Base-by-base conservation (phyloP, 2,113 vertebrate species). In the Zosterops lateralis region DNA sequence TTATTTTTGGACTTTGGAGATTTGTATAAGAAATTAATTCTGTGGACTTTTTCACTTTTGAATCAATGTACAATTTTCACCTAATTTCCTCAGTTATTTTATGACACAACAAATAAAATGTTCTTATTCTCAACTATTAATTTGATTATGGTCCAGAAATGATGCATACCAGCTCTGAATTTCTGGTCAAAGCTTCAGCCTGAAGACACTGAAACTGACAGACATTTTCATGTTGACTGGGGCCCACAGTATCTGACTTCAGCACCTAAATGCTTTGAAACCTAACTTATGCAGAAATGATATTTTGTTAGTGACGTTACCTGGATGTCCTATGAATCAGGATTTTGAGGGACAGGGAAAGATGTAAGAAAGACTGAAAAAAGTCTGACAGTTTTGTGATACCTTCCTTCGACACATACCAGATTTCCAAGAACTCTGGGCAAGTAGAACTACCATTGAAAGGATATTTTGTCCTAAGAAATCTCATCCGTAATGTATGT, bases 351-450 rank as follows among this genome's bases (percentile, higher is more conserved):
- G 3, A 28, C 56, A 86, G 32, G 4, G 17, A 16, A 86, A 36
- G 14, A 42, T 24, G 14, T 0, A 51, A 4, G 25, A 28, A 81
- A 48, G 21, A 62, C 13, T 67, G 51, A 51, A 67, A 86, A 85
- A 66, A 17, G 4, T 85, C 21, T 79, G 34, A 32, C 20, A 8
- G 14, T 94, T 58, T 64, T 74, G 40, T 61, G 9, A n/a, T 36
- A 31, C 3, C 2, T 81, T 67, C 17, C n/a, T 68, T 82, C 0
- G 4, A 48, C 12, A 40, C 1, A 10, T 1, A 54, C 3, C 7
- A 45, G 26, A 40, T 54, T 88, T 88, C 60, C 18, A 70, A 73
- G 66, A 42, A 40, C 17, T 79, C 22, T 54, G 34, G 15, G 2
- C 17, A 77, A 66, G 11, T 26, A 67, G 32, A 70, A 79, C 34